Conservation (phyloP, 2,797 vertebrate genomes). For the Danio kyathit region DNA sequence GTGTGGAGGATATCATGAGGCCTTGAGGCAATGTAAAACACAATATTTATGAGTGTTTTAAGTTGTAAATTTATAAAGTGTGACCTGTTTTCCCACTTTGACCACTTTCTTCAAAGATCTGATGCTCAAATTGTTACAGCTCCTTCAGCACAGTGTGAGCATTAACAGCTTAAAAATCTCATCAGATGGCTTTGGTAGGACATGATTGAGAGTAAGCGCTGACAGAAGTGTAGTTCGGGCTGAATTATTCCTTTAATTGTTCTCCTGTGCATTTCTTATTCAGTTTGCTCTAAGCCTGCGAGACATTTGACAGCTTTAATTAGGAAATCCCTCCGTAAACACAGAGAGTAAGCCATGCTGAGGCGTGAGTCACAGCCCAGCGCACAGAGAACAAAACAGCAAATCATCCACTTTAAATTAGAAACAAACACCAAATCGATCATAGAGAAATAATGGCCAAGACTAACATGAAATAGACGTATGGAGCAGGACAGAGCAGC, state of each 20-base stretch:
- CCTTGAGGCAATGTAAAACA: too few relatives aligned
- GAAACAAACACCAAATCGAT: conserved; percentile 24
- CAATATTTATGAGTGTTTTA: too few relatives aligned
- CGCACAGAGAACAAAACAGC: background rate
- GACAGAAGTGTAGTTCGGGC: background rate
- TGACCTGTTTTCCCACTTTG: too few relatives aligned
- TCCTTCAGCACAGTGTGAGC: background rate
- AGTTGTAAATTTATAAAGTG: too few relatives aligned
- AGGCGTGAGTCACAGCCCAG: background rate
- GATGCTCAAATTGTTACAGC: too few relatives aligned
- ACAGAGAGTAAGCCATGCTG: conserved; percentile 11
- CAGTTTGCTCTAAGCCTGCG: conserved; percentile 8
- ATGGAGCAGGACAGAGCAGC: background rate
- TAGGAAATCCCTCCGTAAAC: background rate
- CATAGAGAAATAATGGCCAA: background rate
- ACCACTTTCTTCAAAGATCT: too few relatives aligned
- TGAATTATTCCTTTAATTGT: conserved; percentile 16
- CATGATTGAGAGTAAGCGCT: background rate
- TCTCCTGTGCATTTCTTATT: conserved; percentile 3
- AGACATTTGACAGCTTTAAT: conserved; percentile 25
- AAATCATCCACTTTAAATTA: conserved; percentile 25
- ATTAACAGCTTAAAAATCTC: background rate
- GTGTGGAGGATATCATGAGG: too few relatives aligned
- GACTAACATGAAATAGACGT: background rate
- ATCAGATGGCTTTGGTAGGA: background rate